Percentiles rank a stretch among this genome's conserved stretches.
These are phyloP conservation scores for Taurulus bubalis DNA, from an alignment of 2,113 vertebrate species.

Conservation along the genomic window DNA sequence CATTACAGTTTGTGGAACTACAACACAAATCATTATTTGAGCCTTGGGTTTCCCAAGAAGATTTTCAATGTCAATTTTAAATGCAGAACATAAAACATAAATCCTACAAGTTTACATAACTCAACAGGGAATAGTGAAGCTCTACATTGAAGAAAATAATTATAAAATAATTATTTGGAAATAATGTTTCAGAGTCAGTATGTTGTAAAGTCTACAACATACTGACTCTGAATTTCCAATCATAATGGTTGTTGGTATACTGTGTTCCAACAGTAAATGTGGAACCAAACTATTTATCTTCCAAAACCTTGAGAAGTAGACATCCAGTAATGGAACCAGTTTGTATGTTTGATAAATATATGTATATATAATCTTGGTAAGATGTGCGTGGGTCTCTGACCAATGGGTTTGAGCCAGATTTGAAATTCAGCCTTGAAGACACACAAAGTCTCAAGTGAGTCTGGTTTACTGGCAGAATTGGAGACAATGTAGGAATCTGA, in stretches of 20 bases:
- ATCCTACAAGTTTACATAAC: neutral
- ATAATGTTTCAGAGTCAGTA: no score
- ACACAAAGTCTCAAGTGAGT: neutral
- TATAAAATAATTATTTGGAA: no score
- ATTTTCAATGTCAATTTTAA: neutral
- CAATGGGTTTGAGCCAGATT: neutral
- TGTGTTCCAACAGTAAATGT: no score
- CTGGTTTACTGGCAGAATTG: neutral
- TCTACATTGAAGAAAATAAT: no score
- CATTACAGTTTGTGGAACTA: neutral
- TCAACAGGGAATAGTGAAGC: neutral
- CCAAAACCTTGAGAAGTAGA: no score
- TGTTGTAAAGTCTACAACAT: neutral
- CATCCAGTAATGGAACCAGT: no score
- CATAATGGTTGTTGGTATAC: no score
- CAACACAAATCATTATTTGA: neutral
- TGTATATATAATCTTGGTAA: neutral
- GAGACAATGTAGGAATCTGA: neutral
- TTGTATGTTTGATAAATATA: no score
- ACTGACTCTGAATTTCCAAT: no score
- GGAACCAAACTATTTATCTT: no score
- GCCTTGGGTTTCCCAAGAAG: neutral
- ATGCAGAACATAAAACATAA: neutral
- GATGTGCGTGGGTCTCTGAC: neutral
- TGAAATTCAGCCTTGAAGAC: neutral